Evolutionary conservation across 2,888 invertebrate genomes (phyloP).

Genomic region (Clunio marinus): DNA sequence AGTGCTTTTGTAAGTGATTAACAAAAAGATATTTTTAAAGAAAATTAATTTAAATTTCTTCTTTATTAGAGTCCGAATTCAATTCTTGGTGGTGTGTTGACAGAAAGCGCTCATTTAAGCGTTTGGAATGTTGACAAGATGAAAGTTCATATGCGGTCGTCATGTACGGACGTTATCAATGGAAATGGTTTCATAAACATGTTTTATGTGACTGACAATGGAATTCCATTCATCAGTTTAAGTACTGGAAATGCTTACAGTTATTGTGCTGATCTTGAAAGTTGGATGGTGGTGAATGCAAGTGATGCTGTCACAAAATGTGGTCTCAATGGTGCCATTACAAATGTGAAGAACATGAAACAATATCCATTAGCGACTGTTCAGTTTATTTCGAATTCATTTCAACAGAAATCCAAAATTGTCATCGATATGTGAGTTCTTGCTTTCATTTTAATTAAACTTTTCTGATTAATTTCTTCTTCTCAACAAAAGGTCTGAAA

Average conservation of each 20-base stretch:
- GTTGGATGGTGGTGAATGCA: constrained; percentile 61
- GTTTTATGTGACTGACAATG: constrained; percentile 62
- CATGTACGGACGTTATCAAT: constrained; percentile 48
- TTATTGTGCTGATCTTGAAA: constrained; percentile 69
- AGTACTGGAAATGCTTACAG: constrained; percentile 81
- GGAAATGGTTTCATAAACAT: constrained; percentile 55
- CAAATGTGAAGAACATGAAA: constrained; percentile 47
- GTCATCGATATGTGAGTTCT: constrained; percentile 19
- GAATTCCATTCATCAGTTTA: constrained; percentile 77
- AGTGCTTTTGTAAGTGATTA: constrained; percentile 48
- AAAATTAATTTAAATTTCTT: constrained; percentile 8
- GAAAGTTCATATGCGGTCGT: constrained; percentile 45
- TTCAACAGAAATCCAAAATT: constrained; percentile 40
- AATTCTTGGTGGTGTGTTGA: constrained; percentile 48
- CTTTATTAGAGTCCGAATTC: constrained; percentile 47
- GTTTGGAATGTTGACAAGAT: constrained; percentile 48
- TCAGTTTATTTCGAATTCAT: constrained; percentile 47
- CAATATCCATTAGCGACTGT: constrained; percentile 49
- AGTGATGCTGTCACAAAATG: constrained; percentile 54
- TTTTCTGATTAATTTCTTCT: neutral
- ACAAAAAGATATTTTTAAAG: neutral
- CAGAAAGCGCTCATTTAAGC: constrained; percentile 49
- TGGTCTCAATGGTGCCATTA: constrained; percentile 51
- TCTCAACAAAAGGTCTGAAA: constrained; percentile 45
- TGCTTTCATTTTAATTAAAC: neutral